Base-by-base conservation (phyloP, 1,140 invertebrate genomes). In the Formica selysi region DNA sequence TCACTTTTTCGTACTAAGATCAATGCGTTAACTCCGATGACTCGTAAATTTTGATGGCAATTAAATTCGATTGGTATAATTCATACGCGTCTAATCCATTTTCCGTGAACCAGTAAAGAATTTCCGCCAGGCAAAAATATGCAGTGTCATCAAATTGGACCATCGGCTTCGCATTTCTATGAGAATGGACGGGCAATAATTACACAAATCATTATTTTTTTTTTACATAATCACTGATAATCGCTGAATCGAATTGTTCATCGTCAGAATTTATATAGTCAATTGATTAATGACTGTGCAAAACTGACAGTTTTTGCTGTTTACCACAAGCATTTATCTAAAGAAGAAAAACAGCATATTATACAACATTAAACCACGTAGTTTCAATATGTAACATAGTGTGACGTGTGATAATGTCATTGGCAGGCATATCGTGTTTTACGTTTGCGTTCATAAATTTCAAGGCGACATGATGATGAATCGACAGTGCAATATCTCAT, bases 31-130 rank as follows among this genome's bases (percentile, higher is more conserved):
- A 38, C 38, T 38, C 32, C 36, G 32, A 38, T 38, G 38, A 68
- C 65, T 68, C 38, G n/a, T 80, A 32, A 79, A 70, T 80, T 70
- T 68, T n/a, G 16, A 79, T 54, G 48, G 2, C 16, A 22, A 70
- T 79, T 54, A 68, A 16, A n/a, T 16, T 26, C 41, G 26, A 65
- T 48, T 62, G 44, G 16, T 38, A 26, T 68, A 68, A 68, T 68
- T 80, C n/a, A 22, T 44, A 13, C 16, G 32, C 32, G 16, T 6
- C n/a, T 32, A 78, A 68, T 19, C n/a, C 32, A 29, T 54, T 68
- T 54, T 51, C 29, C 22, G 13, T 76, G 16, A 62, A 32, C 36
- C 41, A 64, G 26, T 29, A 38, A 19, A 16, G 64, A 38, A 80
- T 54, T 68, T 79, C 44, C 26, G 29, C n/a, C 13, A 8, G 32